Evolutionary conservation across 1,140 invertebrate species (phyloP).

Genomic region (Drosophila nikananu): DNA sequence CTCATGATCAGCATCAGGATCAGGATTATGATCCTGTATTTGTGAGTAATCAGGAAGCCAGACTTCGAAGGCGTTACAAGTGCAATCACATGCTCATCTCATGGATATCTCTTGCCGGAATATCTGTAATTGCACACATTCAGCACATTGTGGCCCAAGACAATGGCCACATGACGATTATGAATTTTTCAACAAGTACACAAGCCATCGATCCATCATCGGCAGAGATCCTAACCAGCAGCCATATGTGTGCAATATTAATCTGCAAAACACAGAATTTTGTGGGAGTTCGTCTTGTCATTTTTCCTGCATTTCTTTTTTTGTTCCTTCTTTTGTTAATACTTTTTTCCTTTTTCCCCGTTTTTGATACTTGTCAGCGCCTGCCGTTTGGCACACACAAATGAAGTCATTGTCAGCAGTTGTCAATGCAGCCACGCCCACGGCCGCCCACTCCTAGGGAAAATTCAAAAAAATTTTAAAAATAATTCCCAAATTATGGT

Average conservation of each 20-base stretch:
- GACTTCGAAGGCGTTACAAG: conserved; percentile 36
- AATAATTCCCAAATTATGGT: conserved; percentile 78
- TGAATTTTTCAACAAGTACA: conserved; percentile 59
- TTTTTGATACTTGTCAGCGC: conserved; percentile 44
- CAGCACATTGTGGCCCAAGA: conserved; percentile 37
- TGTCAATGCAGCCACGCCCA: conserved; percentile 75
- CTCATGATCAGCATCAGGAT: neutral
- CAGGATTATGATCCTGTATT: conserved; percentile 10
- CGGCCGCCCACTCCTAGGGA: conserved; percentile 24
- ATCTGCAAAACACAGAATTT: conserved; percentile 56
- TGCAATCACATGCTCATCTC: conserved; percentile 53
- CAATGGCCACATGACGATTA: conserved; percentile 44
- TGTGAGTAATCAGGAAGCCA: conserved; percentile 11
- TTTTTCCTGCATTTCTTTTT: conserved; percentile 15
- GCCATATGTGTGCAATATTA: conserved; percentile 79
- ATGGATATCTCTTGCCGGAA: conserved; percentile 49
- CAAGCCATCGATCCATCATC: conserved; percentile 65
- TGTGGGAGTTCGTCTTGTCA: conserved; percentile 39
- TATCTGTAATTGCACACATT: conserved; percentile 52
- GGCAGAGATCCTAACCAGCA: conserved; percentile 21
- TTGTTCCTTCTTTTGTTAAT: conserved; percentile 20
- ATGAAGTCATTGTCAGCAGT: conserved; percentile 81
- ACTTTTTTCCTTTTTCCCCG: neutral
- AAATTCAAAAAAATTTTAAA: conserved; percentile 68
- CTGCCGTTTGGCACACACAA: conserved; percentile 50